Base-by-base conservation (phyloP, 2,888 invertebrate species). In the Cephus nigrinus region DNA sequence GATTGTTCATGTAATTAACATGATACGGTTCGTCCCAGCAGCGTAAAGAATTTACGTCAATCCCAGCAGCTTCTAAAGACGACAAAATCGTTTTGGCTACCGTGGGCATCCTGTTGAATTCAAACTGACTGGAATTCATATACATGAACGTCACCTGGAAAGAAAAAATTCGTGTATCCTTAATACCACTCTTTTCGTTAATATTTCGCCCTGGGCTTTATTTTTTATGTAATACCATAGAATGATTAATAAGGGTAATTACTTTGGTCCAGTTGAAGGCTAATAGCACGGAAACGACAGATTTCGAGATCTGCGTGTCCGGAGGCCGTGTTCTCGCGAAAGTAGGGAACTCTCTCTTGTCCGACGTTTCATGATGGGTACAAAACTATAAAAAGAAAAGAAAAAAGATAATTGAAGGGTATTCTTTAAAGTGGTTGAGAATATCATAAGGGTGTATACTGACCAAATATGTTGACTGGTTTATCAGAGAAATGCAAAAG, bases 271-370 rank as follows among this genome's bases (percentile, higher is more conserved):
- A 98, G 90, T 97, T 96, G 92, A 97, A 98, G 79, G 95, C 95
- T 83, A 95, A 93, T 80, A 98, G 93, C 74, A 98, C 95, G 9
- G 98, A 96, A 78, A 97, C 96, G 11, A 98, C 97, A 2, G 98
- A 97, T 91, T 97, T 97, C 11, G 98, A 97, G 83, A 98, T 98
- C 92, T 98, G 98, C 76, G 97, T 97, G 91, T 97, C 98, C 0
- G 98, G 98, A 0, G 98, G 98, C 72, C 97, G 94, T 0, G 98
- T 98, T 83, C 98, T 93, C 0, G 97, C 97, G 91, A 98, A 98
- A 23, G 98, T 98, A 12, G 97, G 95, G 92, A 97, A 98, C 88
- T 96, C 94, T 32, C 93, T 93, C 92, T 98, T 98, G 92, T 98
- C 96, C 35, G 98, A 98, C 77, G 97, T 97, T 85, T 97, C 96